Evolutionary conservation across 2,797 vertebrate species (phyloP).

Genomic region (Sitta carolinensis): DNA sequence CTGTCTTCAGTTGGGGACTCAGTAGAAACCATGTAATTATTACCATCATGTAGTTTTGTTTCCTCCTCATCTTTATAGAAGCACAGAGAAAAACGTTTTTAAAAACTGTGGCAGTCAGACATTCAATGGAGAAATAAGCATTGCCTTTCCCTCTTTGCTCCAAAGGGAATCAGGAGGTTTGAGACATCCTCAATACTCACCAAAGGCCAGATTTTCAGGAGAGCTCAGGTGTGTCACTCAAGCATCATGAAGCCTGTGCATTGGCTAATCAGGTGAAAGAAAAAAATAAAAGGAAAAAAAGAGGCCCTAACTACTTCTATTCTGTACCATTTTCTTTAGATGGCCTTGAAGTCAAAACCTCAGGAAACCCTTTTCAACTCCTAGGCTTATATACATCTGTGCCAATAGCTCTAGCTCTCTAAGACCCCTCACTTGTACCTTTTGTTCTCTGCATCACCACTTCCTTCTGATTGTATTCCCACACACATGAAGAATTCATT

Average conservation of each 20-base stretch:
- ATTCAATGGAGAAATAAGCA: neutral
- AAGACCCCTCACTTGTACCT: neutral
- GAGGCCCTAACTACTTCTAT: neutral
- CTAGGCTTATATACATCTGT: neutral
- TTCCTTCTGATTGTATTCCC: neutral
- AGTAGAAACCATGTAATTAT: neutral
- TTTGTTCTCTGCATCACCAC: neutral
- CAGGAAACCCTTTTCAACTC: neutral
- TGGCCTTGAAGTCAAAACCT: neutral
- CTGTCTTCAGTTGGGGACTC: neutral
- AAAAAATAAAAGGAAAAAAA: rapidly evolving
- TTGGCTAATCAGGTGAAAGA: neutral
- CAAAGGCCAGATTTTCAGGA: neutral
- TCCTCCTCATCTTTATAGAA: neutral
- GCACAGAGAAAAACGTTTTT: neutral
- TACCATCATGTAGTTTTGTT: neutral
- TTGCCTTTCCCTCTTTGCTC: neutral
- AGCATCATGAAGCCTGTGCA: neutral
- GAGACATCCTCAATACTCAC: neutral
- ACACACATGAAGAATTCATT: neutral
- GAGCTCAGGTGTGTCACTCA: neutral
- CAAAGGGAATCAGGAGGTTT: neutral
- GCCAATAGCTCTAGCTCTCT: neutral
- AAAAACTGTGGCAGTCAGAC: neutral
- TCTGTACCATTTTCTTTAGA: neutral